Base-by-base conservation (phyloP, 1,140 invertebrate species). In the Berghia stephanieae region DNA sequence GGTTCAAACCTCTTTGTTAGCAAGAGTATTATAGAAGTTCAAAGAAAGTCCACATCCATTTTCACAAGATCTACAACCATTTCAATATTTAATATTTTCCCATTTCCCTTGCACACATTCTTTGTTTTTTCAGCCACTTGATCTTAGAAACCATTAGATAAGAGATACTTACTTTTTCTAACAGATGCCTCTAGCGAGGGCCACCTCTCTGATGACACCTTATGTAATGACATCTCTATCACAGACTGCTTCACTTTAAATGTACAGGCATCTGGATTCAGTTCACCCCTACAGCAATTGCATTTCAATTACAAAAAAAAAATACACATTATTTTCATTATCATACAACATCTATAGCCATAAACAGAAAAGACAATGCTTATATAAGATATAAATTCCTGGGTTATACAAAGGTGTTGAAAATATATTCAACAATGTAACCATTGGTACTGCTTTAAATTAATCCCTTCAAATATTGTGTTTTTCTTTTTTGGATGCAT, bases 151-250 rank as follows among this genome's bases (percentile, higher is more conserved):
- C 57, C 10, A 10, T 27, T 34, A 63, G 24, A 49, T 24, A 55
- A 49, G 4, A 27, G 24, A 52, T 52, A n/a, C 42, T 77, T 77
- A 88, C 86, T 84, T 86, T 83, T 85, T 38, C 81, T 80, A 13
- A 77, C 46, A 0, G 81, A 75, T 8, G 83, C 86, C 76, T 89
- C 87, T 46, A 89, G 70, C 16, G 80, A 81, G 18, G 81, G 82
- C 88, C 88, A 89, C 69, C 82, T 80, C 24, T 71, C 77, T 8
- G 78, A 10, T 3, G 73, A 55, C 63, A 79, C 78, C 72, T 89
- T 89, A 1, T 75, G 63, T 43, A 89, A 40, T 6, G 71, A 76
- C 21, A 89, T 75, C 71, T 88, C 86, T 52, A 89, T 81, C 38
- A 80, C 63, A 57, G 79, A 36, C 16, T 13, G 31, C n/a, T 77